Base-by-base conservation (phyloP, 2,113 vertebrate genomes). In the Oryzias curvinotus region DNA sequence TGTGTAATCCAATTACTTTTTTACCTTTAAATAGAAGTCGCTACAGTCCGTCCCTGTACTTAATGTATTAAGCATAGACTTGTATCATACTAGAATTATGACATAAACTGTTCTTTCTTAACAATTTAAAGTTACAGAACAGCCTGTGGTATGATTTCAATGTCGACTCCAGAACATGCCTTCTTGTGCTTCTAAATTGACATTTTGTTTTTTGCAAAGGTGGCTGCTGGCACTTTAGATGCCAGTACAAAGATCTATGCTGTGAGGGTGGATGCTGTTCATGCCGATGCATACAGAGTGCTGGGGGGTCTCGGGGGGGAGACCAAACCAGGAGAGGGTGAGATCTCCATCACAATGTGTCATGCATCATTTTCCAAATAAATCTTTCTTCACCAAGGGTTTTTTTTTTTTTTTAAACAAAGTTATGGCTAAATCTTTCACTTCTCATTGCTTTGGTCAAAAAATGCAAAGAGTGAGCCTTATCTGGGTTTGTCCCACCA, bases 171-270 rank as follows among this genome's bases (percentile, higher is more conserved):
- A 36, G 8, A 12, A 36, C 12, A 48, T 18, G 7, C 4, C n/a
- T 19, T 18, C 5, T 4, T 48, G 8, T 48, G 47, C n/a, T 19
- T 19, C 8, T 6, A 19, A 3, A 8, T 48, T 36, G 36, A 18
- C 8, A 48, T 62, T 4, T 53, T 50, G 17, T 5, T 56, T 12
- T 21, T 55, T 5, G 25, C 62, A 23, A 68, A 99, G 97, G 84
- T 98, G 16, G 97, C 95, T 12, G 96, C 96, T 0, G 95, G 96
- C 0, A 95, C 96, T 0, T 81, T 99, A 50, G 97, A 99, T 18
- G 97, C 97, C 75, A 97, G 97, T 1, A 95, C 93, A 0, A 99
- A 99, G 89, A 99, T 98, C 69, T 99, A 99, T 1, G 93, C 97
- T 0, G 91, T 95, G 44, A 90, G 97, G 0, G 97, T 99, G 8